These are phyloP conservation scores for Ptychadena robeensis DNA, from an alignment of 2,797 vertebrate genomes.

Conservation along the genomic window DNA sequence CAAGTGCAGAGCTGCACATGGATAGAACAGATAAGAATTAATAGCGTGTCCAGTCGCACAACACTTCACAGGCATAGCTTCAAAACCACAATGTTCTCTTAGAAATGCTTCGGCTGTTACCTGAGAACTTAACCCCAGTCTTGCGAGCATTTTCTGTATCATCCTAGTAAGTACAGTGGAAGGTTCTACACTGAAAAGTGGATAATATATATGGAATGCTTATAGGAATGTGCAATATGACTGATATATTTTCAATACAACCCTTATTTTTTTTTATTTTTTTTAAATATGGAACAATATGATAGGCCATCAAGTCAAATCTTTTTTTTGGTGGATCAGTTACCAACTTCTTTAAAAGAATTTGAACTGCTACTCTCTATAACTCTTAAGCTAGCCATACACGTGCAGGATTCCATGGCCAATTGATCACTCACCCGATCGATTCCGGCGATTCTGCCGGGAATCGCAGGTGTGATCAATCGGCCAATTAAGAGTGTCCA, in stretches of 20 bases:
- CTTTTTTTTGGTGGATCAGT: too few species aligned
- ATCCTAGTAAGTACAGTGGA: neutral
- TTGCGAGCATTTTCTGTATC: neutral
- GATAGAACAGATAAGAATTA: constrained; percentile 43
- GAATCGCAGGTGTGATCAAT: too few species aligned
- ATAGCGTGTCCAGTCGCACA: constrained; percentile 41
- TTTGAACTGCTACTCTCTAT: too few species aligned
- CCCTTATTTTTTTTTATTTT: too few species aligned
- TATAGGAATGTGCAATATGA: neutral
- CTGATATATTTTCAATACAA: neutral
- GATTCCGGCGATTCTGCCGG: too few species aligned
- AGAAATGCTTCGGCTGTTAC: constrained; percentile 48
- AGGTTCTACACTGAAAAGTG: neutral
- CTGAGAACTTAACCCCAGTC: constrained; percentile 49
- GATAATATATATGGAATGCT: neutral
- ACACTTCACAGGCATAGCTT: constrained; percentile 28
- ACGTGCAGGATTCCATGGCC: too few species aligned
- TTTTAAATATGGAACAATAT: too few species aligned
- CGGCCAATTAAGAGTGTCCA: too few species aligned
- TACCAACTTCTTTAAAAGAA: too few species aligned
- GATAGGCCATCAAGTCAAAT: too few species aligned
- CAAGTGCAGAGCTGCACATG: constrained; percentile 14
- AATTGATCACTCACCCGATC: too few species aligned
- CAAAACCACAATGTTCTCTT: constrained; percentile 29
- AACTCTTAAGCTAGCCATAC: too few species aligned